A percentile compares a stretch with the other conserved stretches of the same genome.
phyloP scores from a whole-genome alignment of 1,140 invertebrate genomes.

The Linepithema humile region DNA sequence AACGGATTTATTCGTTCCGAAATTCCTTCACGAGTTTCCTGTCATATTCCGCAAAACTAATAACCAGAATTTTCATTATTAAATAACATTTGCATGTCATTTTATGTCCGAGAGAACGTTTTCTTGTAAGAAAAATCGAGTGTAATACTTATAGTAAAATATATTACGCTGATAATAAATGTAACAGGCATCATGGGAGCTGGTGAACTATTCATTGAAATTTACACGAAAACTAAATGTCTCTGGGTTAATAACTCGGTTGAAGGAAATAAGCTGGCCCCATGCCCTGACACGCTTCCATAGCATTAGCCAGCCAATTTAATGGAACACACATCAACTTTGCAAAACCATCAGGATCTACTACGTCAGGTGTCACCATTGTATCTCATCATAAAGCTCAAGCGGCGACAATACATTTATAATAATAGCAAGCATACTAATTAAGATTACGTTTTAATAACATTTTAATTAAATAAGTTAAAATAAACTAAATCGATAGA shows the following conservation, averaged over 20 bases:
- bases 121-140: too few relatives aligned
- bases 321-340: neutral
- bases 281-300: conserved; percentile 13
- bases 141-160: neutral
- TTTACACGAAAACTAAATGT: conserved; percentile 39
- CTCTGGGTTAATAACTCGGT: conserved; percentile 47
- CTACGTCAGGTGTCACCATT: neutral
- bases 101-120: neutral
- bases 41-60: neutral
- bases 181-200: neutral
- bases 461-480: neutral
- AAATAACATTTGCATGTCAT: neutral
- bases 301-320: conserved; percentile 29
- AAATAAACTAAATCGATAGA: too few relatives aligned
- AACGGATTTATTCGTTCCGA: conserved; percentile 42
- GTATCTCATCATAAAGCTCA: conserved; percentile 11
- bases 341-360: conserved; percentile 14
- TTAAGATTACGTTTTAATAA: conserved; percentile 12
- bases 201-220: neutral
- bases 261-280: conserved; percentile 37
- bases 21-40: neutral
- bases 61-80: neutral
- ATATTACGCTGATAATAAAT: neutral
- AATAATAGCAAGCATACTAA: neutral
- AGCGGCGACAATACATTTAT: neutral